Evolutionary conservation across 2,113 vertebrate genomes (phyloP), one percentile per base, ranked within the genome.

Genomic region (Phaethon lepturus): DNA sequence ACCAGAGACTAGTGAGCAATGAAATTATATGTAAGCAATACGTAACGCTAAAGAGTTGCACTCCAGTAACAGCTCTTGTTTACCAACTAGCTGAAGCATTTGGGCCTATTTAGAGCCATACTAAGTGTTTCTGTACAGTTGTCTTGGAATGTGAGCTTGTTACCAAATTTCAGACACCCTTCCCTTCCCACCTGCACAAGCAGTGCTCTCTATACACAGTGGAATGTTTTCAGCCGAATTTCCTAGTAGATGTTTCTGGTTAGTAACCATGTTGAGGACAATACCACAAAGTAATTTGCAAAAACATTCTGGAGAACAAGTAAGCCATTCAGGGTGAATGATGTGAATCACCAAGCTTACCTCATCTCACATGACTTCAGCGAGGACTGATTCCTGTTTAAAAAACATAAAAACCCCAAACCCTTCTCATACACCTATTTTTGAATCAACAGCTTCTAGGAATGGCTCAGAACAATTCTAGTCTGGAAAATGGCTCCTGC

Each of bases 221-320:
- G 85, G 66, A 96, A 79, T 40, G 89, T 79, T 86, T 90, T 23
- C n/a, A 86, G 91, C 74, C 85, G 89, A 90, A 93, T 92, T 95
- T 93, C 91, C 90, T 82, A 40, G 63, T 83, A 86, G 84, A 94
- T 73, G 47, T 78, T 85, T 95, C 90, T 95, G 89, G 94, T 95
- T 90, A 90, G 82, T 69, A 90, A 87, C 77, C 85, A 83, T 33
- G 55, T 38, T 60, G 82, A 90, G 78, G 87, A 95, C 89, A 95
- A 90, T 92, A 93, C 63, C 77, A 96, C 91, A 79, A 91, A 95
- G 69, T 69, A 91, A 94, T 96, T 29, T 90, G 94, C 89, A 90
- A 93, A 97, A 97, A 86, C 77, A 83, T 79, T 93, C 77, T 94
- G 84, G 67, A 96, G 93, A 96, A 97, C 94, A 97, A 96, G 81